Evolutionary conservation across 2,113 vertebrate genomes (phyloP).

Genomic region (Cathartes aura): DNA sequence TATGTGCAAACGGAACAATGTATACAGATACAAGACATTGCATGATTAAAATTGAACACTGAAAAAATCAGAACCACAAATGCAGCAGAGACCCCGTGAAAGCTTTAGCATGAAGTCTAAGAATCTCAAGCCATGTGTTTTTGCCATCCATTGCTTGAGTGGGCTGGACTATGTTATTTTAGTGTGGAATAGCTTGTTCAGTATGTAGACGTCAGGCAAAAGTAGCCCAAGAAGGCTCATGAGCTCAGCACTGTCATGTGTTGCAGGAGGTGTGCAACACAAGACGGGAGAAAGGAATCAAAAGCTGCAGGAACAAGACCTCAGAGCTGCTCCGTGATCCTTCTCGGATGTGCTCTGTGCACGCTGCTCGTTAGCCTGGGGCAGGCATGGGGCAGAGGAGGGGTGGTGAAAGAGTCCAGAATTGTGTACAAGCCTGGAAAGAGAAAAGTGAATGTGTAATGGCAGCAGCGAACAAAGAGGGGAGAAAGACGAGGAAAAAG

Average conservation of each 20-base stretch:
- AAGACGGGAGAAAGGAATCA: neutral
- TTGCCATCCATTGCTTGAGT: neutral
- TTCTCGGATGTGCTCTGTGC: neutral
- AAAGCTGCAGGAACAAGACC: neutral
- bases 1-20: neutral
- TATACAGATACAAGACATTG: neutral
- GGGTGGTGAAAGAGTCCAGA: neutral
- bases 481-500: neutral
- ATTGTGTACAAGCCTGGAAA: neutral
- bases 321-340: accelerated
- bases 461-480: neutral
- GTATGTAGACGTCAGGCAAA: neutral
- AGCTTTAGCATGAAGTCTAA: neutral
- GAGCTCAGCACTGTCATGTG: accelerated
- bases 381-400: neutral
- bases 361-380: neutral
- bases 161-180: neutral
- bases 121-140: neutral
- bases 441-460: neutral
- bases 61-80: neutral
- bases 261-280: neutral
- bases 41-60: neutral
- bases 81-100: neutral
- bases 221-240: neutral
- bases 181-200: neutral